phyloP scores from a whole-genome alignment of 2,888 invertebrate genomes.

The Drosophila gaucha region DNA sequence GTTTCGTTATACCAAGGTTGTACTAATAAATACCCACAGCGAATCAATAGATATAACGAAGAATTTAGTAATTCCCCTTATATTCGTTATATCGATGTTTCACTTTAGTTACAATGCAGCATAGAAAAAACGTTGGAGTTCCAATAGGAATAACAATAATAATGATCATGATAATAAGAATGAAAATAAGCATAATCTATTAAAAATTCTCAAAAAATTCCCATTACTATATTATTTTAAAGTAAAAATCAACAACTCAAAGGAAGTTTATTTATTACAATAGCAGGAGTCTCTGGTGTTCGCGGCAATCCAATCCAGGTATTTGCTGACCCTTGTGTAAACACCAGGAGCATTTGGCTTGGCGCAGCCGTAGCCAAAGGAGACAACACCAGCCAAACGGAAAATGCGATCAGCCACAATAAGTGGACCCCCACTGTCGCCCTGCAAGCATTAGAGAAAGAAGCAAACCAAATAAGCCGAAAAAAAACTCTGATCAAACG shows the following conservation, averaged over 20 bases:
- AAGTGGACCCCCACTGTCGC: slow-evolving; percentile 84
- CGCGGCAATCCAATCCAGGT: slow-evolving; percentile 80
- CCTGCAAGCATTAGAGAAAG: slow-evolving; percentile 56
- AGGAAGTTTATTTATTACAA: slow-evolving; percentile 53
- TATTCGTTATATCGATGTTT: no score
- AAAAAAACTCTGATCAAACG: neutral
- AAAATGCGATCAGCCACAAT: slow-evolving; percentile 75
- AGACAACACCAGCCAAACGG: slow-evolving; percentile 81
- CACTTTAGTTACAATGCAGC: no score
- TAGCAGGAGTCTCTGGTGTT: slow-evolving; percentile 82
- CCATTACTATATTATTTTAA: neutral
- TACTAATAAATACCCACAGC: no score
- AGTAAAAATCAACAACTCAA: neutral
- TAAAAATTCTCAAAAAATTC: neutral
- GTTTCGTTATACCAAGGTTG: no score
- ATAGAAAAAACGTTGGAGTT: no score
- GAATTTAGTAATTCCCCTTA: no score
- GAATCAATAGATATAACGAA: no score
- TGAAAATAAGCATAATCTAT: no score
- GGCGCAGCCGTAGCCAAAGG: slow-evolving; percentile 83
- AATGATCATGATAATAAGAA: neutral
- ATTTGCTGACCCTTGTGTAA: slow-evolving; percentile 82
- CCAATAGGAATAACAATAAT: neutral
- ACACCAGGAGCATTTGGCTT: slow-evolving; percentile 82
- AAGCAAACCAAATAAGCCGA: neutral